These are phyloP conservation scores for Chelmon rostratus DNA, from an alignment of 2,797 vertebrate species.

Conservation along the genomic window DNA sequence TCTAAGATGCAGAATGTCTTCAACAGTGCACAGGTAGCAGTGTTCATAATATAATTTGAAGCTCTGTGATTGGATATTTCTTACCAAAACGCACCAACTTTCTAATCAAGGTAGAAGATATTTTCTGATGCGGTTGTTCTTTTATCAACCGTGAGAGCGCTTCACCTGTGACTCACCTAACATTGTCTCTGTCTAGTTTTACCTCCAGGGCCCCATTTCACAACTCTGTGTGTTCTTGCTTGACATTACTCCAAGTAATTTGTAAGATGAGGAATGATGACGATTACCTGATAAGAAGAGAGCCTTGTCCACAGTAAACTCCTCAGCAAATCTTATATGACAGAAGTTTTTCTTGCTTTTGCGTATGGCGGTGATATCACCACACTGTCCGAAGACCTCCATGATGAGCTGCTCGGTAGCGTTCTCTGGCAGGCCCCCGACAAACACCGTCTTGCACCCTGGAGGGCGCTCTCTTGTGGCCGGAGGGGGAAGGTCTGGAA, in stretches of 20 bases:
- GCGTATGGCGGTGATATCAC: slow-evolving; percentile 94
- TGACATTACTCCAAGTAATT: background rate
- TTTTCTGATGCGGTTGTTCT: background rate
- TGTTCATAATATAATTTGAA: background rate
- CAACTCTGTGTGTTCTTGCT: background rate
- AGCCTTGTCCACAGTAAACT: slow-evolving; percentile 95
- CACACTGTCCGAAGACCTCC: slow-evolving; percentile 96
- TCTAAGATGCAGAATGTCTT: background rate
- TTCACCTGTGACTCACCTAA: background rate
- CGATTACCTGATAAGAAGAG: slow-evolving; percentile 93
- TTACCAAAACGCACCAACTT: background rate
- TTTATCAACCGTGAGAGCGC: background rate
- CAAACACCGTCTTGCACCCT: slow-evolving; percentile 97
- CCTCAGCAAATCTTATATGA: slow-evolving; percentile 95
- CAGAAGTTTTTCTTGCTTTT: slow-evolving; percentile 99
- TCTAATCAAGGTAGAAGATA: background rate
- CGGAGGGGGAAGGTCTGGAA: slow-evolving; percentile 93
- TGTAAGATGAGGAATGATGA: background rate
- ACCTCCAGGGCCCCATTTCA: background rate
- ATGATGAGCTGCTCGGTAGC: slow-evolving; percentile 93
- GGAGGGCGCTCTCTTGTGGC: slow-evolving; percentile 95
- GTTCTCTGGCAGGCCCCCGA: slow-evolving; percentile 95
- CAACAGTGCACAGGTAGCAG: background rate
- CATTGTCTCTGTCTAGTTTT: background rate
- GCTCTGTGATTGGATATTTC: background rate